Percentiles rank a stretch among this genome's conserved stretches.
phyloP scores from a whole-genome alignment of 2,797 vertebrate species.

The Squalus acanthias region DNA sequence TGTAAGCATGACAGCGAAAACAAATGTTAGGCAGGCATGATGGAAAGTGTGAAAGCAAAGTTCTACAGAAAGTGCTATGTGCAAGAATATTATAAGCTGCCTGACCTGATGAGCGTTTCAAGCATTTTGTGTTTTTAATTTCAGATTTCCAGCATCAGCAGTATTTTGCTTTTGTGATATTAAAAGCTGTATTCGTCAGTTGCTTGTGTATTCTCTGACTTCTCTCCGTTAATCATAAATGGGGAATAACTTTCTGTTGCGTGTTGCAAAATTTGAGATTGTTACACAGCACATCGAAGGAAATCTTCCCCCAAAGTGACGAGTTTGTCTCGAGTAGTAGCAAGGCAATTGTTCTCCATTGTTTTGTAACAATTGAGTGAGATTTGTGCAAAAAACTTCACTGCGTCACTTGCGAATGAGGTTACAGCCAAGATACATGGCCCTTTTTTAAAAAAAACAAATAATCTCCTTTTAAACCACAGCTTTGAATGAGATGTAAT shows the following conservation, averaged over 20 bases:
- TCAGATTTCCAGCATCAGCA: neutral
- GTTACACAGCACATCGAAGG: neutral
- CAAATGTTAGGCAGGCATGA: neutral
- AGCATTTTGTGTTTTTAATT: neutral
- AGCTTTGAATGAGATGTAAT: conserved; percentile 6
- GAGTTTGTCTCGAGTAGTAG: neutral
- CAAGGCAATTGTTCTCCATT: neutral
- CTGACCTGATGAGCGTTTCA: neutral
- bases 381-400: neutral
- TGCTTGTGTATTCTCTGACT: neutral
- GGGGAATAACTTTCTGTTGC: neutral
- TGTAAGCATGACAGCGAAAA: neutral
- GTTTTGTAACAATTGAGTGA: neutral
- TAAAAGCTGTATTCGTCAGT: neutral
- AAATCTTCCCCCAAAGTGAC: neutral
- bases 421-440: neutral
- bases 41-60: neutral
- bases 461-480: neutral
- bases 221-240: conserved; percentile 10
- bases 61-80: neutral
- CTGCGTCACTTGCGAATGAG: neutral
- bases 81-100: neutral
- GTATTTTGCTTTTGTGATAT: neutral
- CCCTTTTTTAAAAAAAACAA: neutral
- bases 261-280: neutral